Base-by-base conservation (phyloP, 2,797 vertebrate species). In the Picus viridis region DNA sequence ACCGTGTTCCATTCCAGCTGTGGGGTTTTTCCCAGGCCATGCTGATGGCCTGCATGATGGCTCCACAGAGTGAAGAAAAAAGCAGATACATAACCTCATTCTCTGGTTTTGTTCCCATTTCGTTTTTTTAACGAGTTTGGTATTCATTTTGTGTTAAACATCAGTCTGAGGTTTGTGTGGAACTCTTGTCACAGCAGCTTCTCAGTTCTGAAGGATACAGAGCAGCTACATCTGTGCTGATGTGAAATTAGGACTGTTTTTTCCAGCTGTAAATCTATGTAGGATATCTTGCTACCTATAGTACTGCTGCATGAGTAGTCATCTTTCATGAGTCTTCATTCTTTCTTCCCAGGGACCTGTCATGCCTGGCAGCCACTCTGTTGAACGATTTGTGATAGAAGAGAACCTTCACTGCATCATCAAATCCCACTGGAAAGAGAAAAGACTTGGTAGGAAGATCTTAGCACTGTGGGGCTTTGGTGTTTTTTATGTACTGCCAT, bases 301-400 rank as follows among this genome's bases (percentile, higher is more conserved):
- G 12, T 68, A 34, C 14, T 45, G 5, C 30, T 78, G 18, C 19
- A 23, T 58, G 47, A 79, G 11, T 41, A 49, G 54, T 63, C 17
- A 58, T 71, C 30, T 73, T 76, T 75, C 45, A 61, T 59, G 16
- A 61, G 1, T 86, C 10, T 89, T 90, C 14, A 26, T 79, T 86
- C 39, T 89, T 74, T 87, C 12, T 85, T 61, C 27, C 53, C 61
- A 99, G 99, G 99, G 99, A 71, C 99, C 99, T 12, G 99, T 99
- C 53, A 99, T 99, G 99, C 99, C 99, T 34, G 99, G 99, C 79
- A 99, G 99, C 95, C 99, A 99, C 94, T 99, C 99, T 6, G 99
- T 98, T 79, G 99, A 99, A 97, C 98, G 99, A 93, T 99, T 98
- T 97, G 99, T 99, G 63, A 99, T 99, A 58, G 99, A 99, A 91